A percentile compares a stretch with the other conserved stretches of the same genome.
Evolutionary conservation across 2,888 invertebrate species (phyloP).

Genomic region (Tromatobia lineatoria): DNA sequence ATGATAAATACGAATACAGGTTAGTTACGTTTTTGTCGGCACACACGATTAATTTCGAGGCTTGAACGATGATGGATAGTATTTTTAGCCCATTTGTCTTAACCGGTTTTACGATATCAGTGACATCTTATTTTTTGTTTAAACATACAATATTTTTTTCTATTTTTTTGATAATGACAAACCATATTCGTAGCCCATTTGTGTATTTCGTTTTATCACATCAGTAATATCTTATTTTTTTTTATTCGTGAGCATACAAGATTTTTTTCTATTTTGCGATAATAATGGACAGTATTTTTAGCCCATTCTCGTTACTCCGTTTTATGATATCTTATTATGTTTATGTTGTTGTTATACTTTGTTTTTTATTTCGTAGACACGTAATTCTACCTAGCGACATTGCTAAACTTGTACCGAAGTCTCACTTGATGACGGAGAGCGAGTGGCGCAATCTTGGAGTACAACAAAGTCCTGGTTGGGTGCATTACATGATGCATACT

Average conservation of each 20-base stretch:
- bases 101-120: background rate
- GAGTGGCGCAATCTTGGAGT: slow-evolving; percentile 98
- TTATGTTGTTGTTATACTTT: slow-evolving; percentile 13
- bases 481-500: slow-evolving; percentile 96
- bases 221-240: too few species aligned
- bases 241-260: too few species aligned
- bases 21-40: slow-evolving; percentile 81
- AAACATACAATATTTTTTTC: too few species aligned
- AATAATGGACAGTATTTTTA: background rate
- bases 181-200: too few species aligned
- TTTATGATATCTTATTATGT: background rate
- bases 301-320: too few species aligned
- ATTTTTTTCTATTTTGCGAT: too few species aligned
- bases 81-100: background rate
- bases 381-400: slow-evolving; percentile 95
- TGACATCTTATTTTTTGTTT: too few species aligned
- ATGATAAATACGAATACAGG: slow-evolving; percentile 96
- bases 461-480: slow-evolving; percentile 96
- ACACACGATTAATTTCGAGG: slow-evolving; percentile 3
- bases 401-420: slow-evolving; percentile 94
- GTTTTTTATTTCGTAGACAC: slow-evolving; percentile 88
- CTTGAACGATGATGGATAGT: background rate
- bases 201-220: too few species aligned
- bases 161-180: too few species aligned
- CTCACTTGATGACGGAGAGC: slow-evolving; percentile 96